Conservation (phyloP, 92 coral and sea anemone genomes). For the Plumapathes pennacea region DNA sequence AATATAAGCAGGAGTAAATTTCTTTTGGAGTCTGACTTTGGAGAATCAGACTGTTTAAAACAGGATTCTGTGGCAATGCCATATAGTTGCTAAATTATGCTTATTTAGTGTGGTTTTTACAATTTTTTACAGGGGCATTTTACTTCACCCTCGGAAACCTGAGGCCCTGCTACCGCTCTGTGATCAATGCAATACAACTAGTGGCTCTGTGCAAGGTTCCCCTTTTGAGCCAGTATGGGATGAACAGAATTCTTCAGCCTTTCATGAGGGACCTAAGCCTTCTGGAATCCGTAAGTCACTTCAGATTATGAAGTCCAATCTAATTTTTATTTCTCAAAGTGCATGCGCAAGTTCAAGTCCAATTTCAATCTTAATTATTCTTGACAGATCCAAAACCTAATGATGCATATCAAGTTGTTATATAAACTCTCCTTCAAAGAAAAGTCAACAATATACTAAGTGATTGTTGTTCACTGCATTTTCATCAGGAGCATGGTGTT, state of each 20-base stretch:
- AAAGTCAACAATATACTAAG: background rate
- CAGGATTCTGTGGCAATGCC: too few relatives aligned
- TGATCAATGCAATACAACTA: conserved; percentile 47
- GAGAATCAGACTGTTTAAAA: too few relatives aligned
- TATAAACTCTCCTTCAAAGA: background rate
- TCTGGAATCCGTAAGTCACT: conserved; percentile 71
- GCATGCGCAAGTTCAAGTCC: too few relatives aligned
- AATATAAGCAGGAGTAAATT: too few relatives aligned
- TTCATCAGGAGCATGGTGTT: conserved; percentile 44
- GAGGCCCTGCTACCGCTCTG: conserved; percentile 56
- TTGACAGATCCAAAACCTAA: too few relatives aligned
- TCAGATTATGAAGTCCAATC: too few relatives aligned
- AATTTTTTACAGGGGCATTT: conserved; percentile 59
- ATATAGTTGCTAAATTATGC: too few relatives aligned
- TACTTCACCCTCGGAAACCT: conserved; percentile 70
- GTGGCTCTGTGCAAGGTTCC: conserved; percentile 59
- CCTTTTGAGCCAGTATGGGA: conserved; percentile 50
- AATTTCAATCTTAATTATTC: too few relatives aligned
- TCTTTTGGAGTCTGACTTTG: too few relatives aligned
- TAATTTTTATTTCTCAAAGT: too few relatives aligned
- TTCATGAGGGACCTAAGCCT: conserved; percentile 41
- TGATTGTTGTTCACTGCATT: background rate
- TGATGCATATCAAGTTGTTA: background rate
- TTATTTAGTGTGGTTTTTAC: too few relatives aligned
- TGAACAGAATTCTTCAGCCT: conserved; percentile 61